Evolutionary conservation across 2,113 vertebrate species (phyloP).

Genomic region (Trachemys scripta): DNA sequence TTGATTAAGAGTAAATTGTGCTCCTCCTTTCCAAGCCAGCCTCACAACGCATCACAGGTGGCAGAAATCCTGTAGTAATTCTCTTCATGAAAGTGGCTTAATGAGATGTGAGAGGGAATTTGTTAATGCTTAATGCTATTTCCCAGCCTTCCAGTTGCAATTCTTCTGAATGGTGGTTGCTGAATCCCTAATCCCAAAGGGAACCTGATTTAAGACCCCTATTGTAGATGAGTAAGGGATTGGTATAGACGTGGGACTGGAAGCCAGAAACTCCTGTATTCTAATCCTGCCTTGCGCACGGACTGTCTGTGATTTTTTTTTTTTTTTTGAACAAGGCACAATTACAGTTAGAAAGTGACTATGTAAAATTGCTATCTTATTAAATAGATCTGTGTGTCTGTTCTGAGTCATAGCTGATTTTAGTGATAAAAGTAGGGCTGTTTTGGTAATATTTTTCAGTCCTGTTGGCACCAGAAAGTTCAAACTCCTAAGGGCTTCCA

Average conservation of each 20-base stretch:
- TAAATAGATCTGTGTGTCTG: neutral
- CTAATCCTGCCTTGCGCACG: neutral
- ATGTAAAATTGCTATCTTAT: rapidly evolving
- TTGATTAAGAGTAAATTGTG: conserved; percentile 50
- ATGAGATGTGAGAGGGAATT: neutral
- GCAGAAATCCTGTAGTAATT: conserved; percentile 28
- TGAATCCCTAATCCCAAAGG: neutral
- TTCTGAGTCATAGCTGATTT: neutral
- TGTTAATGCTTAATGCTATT: neutral
- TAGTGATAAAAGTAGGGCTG: neutral
- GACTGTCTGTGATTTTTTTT: neutral
- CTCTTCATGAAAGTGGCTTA: neutral
- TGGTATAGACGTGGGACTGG: neutral
- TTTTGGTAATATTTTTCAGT: neutral
- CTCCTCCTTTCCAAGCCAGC: conserved; percentile 22
- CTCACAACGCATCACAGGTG: neutral
- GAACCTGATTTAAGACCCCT: neutral
- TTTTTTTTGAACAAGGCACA: neutral
- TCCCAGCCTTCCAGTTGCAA: neutral
- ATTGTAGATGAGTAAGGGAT: neutral
- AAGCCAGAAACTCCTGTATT: neutral
- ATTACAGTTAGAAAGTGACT: rapidly evolving
- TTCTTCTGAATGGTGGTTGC: neutral
- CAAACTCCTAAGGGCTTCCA: rapidly evolving
- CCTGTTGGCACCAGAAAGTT: neutral